Evolutionary conservation across 2,797 vertebrate genomes (phyloP), one percentile per base, ranked within the genome.

Genomic region (Acridotheres tristis): DNA sequence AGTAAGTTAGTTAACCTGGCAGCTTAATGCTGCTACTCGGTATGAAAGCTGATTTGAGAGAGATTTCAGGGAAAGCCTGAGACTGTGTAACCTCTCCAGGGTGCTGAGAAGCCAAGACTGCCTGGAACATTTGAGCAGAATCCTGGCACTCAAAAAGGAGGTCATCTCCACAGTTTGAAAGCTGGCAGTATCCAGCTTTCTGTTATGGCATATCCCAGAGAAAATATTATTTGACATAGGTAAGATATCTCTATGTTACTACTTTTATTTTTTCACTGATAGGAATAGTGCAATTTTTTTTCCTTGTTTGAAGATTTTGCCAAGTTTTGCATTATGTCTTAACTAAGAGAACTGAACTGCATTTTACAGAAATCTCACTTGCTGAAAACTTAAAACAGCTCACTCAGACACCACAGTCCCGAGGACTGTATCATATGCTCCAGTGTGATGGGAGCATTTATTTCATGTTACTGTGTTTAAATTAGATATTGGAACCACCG

Each of bases 211-310:
- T 42, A 47, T 55, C 16, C 14, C 30, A 61, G 16, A 74, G 32
- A 5, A 86, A 81, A 53, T 15, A 5, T 20, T 86, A 50, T 23
- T 72, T 59, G 10, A 15, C 2, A 4, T 0, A 48, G 15, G 3
- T 23, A 82, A 65, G 3, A 43, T n/a, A 29, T 13, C 17, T 90
- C 22, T n/a, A 8, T 65, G 25, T 4, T 3, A 4, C 29, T 58
- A 32, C 16, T 87, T 86, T 23, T 29, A 16, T 47, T 69, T 69
- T 88, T 73, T 61, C 34, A 71, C 21, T 55, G n/a, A 29, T 45
- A 69, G 9, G 7, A 61, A 65, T 5, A 48, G 8, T 9, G 10
- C 1, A 0, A 11, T 3, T 20, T 36, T 34, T 29, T 40, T 10
- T 9, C 16, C 7, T 67, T 62, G 9, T 32, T 6, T 47, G 43